Conservation (phyloP, 2,797 vertebrate genomes). For the Siniperca undulata region DNA sequence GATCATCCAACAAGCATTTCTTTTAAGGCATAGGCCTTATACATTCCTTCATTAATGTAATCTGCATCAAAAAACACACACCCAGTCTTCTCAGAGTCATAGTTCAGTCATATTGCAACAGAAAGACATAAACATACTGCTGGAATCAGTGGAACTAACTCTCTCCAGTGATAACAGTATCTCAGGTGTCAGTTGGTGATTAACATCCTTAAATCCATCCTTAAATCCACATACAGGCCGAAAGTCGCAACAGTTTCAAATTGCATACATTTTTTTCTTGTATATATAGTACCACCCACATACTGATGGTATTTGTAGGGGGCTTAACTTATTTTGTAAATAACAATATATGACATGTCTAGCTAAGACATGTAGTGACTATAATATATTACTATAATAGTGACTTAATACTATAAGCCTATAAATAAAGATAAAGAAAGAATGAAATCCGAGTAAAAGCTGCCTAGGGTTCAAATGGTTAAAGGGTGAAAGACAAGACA, state of each 20-base stretch:
- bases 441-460: not conserved
- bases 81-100: not conserved
- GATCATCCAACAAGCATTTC: not conserved
- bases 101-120: too few relatives aligned
- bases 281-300: not conserved
- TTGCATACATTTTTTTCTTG: not conserved
- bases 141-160: not conserved
- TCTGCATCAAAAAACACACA: not conserved
- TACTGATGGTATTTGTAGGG: not conserved
- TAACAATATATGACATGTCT: not conserved
- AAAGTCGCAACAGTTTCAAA: not conserved
- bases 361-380: not conserved
- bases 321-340: not conserved
- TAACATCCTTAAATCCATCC: too few relatives aligned
- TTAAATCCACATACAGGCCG: not conserved
- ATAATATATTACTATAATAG: too few relatives aligned
- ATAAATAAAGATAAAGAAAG: not conserved
- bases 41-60: not conserved
- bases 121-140: not conserved
- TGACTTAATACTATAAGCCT: not conserved
- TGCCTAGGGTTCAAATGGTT: not conserved
- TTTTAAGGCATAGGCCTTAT: not conserved
- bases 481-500: not conserved
- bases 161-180: too few relatives aligned
- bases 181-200: too few relatives aligned